These are phyloP conservation scores for Ethmia dodecea DNA, from an alignment of 2,888 invertebrate genomes.

Conservation along the genomic window DNA sequence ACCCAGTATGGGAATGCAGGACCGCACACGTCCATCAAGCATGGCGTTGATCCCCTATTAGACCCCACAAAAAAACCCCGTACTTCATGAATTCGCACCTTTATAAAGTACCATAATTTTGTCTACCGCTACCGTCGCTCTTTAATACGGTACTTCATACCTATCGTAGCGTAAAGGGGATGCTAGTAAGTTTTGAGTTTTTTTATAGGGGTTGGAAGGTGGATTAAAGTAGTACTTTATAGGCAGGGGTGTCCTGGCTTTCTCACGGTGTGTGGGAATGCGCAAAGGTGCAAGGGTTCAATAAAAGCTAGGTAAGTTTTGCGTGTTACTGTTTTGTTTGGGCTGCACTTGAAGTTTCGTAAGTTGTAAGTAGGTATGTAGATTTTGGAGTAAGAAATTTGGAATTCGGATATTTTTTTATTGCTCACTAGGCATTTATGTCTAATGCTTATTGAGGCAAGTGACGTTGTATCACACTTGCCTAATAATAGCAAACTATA, in stretches of 20 bases:
- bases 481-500: too few relatives aligned
- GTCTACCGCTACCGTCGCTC: slow-evolving; percentile 21
- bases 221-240: slow-evolving; percentile 51
- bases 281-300: slow-evolving; percentile 64
- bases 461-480: too few relatives aligned
- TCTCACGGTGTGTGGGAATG: slow-evolving; percentile 75
- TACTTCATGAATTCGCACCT: slow-evolving; percentile 43
- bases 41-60: slow-evolving; percentile 26
- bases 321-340: slow-evolving; percentile 26
- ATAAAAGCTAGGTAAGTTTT: slow-evolving; percentile 19
- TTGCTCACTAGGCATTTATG: too few relatives aligned
- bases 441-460: too few relatives aligned
- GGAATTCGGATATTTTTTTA: too few relatives aligned
- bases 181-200: slow-evolving; percentile 39
- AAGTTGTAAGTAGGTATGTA: too few relatives aligned
- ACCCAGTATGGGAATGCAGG: slow-evolving; percentile 66
- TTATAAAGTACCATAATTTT: slow-evolving; percentile 42
- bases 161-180: slow-evolving; percentile 40
- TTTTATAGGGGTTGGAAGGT: slow-evolving; percentile 31
- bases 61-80: slow-evolving; percentile 25
- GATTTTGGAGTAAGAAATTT: too few relatives aligned
- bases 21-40: slow-evolving; percentile 46
- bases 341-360: slow-evolving; percentile 23
- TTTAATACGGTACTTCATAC: slow-evolving; percentile 39
- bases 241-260: slow-evolving; percentile 43